These are phyloP conservation scores for Zaprionus africanus DNA, from an alignment of 1,140 invertebrate genomes.

Conservation along the genomic window DNA sequence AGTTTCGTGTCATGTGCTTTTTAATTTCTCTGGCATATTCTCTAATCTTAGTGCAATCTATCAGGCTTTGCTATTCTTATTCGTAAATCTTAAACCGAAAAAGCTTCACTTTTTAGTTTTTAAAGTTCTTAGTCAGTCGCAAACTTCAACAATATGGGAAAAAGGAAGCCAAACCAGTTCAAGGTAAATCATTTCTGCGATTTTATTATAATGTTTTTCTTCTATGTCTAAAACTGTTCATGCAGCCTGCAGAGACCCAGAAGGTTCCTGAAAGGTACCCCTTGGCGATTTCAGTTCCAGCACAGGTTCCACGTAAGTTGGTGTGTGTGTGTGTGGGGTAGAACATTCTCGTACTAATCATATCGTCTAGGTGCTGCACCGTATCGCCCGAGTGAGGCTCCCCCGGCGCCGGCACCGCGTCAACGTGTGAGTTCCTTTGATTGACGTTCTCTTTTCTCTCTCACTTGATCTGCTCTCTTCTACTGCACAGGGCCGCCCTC, in stretches of 20 bases:
- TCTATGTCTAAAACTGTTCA: not conserved
- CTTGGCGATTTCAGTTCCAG: not conserved
- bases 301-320: not conserved
- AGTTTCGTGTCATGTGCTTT: not conserved
- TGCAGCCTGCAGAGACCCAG: not conserved
- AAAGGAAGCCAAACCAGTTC: not conserved
- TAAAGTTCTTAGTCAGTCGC: not conserved
- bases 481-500: slow-evolving; percentile 14
- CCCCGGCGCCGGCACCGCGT: not conserved
- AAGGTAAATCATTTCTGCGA: not conserved
- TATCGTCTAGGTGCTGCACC: not conserved
- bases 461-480: not conserved
- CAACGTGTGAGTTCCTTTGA: slow-evolving; percentile 15
- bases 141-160: not conserved
- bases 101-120: not conserved
- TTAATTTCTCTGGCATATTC: too few relatives aligned
- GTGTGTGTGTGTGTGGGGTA: not conserved
- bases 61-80: too few relatives aligned
- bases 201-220: not conserved
- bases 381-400: not conserved
- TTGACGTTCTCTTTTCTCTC: not conserved
- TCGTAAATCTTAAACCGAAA: too few relatives aligned
- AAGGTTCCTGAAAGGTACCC: not conserved
- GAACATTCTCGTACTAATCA: not conserved
- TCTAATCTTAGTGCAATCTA: too few relatives aligned